Conservation (phyloP, 1,140 invertebrate species). For the Drosophila teissieri region DNA sequence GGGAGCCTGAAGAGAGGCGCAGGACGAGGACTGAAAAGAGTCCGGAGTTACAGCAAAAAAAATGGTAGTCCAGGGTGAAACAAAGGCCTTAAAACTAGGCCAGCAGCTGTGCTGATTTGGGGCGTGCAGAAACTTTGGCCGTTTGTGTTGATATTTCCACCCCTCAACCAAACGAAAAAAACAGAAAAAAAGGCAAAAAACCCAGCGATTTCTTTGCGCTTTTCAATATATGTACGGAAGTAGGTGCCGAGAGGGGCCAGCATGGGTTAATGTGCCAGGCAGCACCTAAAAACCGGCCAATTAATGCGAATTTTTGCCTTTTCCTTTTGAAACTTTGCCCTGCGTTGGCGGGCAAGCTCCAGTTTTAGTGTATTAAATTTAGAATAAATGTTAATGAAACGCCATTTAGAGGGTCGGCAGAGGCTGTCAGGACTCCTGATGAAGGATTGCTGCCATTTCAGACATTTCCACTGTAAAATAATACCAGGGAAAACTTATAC, state of each 20-base stretch:
- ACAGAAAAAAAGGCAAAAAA: constrained; percentile 15
- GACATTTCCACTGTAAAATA: background rate
- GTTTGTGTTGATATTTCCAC: constrained; percentile 56
- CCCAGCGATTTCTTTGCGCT: constrained; percentile 69
- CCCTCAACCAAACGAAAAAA: constrained; percentile 3
- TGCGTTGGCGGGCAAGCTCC: background rate
- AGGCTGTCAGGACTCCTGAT: constrained; percentile 32
- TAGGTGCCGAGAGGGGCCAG: background rate
- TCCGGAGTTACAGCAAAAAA: background rate
- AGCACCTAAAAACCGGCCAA: constrained; percentile 68
- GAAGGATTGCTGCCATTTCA: constrained; percentile 3
- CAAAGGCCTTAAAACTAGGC: constrained; percentile 74
- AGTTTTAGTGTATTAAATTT: constrained; percentile 68
- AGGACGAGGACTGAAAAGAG: constrained; percentile 5
- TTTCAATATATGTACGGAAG: constrained; percentile 60
- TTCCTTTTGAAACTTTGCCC: constrained; percentile 22
- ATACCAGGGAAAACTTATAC: constrained; percentile 2
- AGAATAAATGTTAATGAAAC: constrained; percentile 81
- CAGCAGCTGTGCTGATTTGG: constrained; percentile 71
- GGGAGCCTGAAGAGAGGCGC: no score
- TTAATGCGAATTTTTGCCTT: constrained; percentile 63
- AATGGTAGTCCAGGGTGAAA: constrained; percentile 45
- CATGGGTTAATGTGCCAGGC: constrained; percentile 51
- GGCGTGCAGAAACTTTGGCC: constrained; percentile 49
- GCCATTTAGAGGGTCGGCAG: constrained; percentile 49